Percentiles rank a stretch among this genome's conserved stretches.
phyloP scores from a whole-genome alignment of 2,797 vertebrate genomes.

The Peromyscus melanophrys region DNA sequence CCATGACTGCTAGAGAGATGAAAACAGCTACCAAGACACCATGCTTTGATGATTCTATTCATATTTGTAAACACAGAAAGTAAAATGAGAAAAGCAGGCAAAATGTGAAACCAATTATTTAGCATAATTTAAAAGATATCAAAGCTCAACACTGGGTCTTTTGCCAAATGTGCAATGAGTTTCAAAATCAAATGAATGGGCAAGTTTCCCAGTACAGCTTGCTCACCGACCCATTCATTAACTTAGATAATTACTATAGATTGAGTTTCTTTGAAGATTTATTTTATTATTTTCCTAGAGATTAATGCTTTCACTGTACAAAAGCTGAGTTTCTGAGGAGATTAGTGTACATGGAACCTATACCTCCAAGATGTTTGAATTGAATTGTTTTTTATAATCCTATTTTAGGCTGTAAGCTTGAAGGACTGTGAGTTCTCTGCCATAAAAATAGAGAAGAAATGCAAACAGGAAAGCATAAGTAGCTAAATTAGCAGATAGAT shows the following conservation, averaged over 20 bases:
- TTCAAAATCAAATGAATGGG: constrained; percentile 37
- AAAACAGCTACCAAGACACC: neutral
- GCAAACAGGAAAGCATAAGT: neutral
- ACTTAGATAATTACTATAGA: neutral
- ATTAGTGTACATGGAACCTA: neutral
- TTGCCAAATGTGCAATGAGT: neutral
- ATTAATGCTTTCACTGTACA: constrained; percentile 3
- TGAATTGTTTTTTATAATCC: neutral
- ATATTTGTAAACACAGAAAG: neutral
- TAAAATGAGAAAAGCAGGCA: neutral
- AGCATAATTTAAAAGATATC: constrained; percentile 52
- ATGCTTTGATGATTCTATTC: neutral
- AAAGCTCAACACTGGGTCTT: neutral
- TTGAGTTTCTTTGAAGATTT: constrained; percentile 7
- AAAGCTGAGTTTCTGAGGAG: constrained; percentile 44
- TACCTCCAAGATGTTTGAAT: neutral
- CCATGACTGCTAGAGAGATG: neutral
- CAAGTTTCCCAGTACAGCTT: neutral
- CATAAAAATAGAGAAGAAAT: constrained; percentile 14
- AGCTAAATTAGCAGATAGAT: neutral
- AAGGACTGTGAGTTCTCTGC: neutral
- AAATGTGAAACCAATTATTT: constrained; percentile 15
- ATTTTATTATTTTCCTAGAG: constrained; percentile 37
- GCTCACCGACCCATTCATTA: neutral
- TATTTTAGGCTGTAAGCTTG: neutral